phyloP scores from a whole-genome alignment of 2,113 vertebrate species.

The Malurus cyaneus region DNA sequence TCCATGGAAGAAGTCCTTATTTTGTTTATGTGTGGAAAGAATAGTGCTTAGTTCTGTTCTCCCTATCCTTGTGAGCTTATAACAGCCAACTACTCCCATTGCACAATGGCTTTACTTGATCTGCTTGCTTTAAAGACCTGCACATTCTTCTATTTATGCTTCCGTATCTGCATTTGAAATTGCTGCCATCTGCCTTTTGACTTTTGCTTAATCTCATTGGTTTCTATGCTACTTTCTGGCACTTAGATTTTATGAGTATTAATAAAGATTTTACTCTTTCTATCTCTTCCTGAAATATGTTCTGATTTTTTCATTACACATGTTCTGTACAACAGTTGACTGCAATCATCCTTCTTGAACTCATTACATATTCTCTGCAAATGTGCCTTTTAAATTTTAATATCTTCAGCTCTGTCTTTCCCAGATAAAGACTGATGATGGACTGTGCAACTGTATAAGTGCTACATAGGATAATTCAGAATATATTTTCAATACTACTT shows the following conservation, averaged over 20 bases:
- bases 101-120: background rate
- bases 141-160: background rate
- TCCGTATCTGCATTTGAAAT: background rate
- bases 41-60: background rate
- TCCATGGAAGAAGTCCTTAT: background rate
- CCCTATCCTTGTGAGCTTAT: background rate
- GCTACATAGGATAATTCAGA: background rate
- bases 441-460: background rate
- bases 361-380: conserved; percentile 50
- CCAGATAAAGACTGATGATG: conserved; percentile 18
- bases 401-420: conserved; percentile 41
- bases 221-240: conserved; percentile 5
- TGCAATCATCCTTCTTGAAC: conserved; percentile 42
- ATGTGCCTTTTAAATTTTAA: conserved; percentile 56
- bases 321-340: conserved; percentile 22
- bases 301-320: conserved; percentile 7
- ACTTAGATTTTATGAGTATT: conserved; percentile 50
- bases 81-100: background rate
- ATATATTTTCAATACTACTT: background rate
- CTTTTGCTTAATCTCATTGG: conserved; percentile 52
- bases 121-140: background rate
- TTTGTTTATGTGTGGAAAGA: background rate
- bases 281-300: conserved; percentile 29
- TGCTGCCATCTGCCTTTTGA: conserved; percentile 12
- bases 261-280: conserved; percentile 54